Evolutionary conservation across 1,140 invertebrate species (phyloP).

Genomic region (Brachionus rubens): DNA sequence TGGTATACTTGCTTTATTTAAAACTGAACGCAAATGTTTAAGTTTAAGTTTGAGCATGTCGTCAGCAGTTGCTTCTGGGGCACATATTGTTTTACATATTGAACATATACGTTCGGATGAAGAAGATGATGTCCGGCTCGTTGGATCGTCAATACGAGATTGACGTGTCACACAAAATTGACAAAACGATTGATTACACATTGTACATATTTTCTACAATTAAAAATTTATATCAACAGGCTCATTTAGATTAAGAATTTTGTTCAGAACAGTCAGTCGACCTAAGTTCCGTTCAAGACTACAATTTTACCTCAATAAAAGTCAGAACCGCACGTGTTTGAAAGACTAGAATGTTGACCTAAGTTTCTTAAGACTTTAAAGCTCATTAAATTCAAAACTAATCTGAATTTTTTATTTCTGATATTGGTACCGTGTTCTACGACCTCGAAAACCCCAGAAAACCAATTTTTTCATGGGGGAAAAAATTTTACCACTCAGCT

Average conservation of each 20-base stretch:
- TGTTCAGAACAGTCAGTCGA: too few species aligned
- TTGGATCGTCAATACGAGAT: not conserved
- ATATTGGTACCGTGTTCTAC: too few species aligned
- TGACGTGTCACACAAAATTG: slow-evolving; percentile 51
- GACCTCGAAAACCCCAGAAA: too few species aligned
- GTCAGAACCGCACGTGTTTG: too few species aligned
- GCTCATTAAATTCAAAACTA: too few species aligned
- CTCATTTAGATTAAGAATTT: not conserved
- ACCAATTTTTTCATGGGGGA: too few species aligned
- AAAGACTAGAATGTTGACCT: too few species aligned
- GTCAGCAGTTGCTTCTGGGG: slow-evolving; percentile 52
- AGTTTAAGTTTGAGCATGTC: slow-evolving; percentile 55
- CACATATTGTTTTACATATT: slow-evolving; percentile 53
- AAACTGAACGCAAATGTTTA: slow-evolving; percentile 55
- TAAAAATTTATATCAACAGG: slow-evolving; percentile 33
- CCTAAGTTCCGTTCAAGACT: too few species aligned
- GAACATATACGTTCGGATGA: slow-evolving; percentile 51
- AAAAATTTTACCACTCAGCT: too few species aligned
- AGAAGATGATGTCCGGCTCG: not conserved
- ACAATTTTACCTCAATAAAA: too few species aligned
- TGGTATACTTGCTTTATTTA: slow-evolving; percentile 53
- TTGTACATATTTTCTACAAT: slow-evolving; percentile 54
- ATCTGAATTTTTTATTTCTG: too few species aligned
- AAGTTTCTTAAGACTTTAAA: too few species aligned
- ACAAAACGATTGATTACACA: slow-evolving; percentile 54